phyloP scores from a whole-genome alignment of 30 jellyfish, hydroid and myxozoan genomes.

The Clytia hemisphaerica region DNA sequence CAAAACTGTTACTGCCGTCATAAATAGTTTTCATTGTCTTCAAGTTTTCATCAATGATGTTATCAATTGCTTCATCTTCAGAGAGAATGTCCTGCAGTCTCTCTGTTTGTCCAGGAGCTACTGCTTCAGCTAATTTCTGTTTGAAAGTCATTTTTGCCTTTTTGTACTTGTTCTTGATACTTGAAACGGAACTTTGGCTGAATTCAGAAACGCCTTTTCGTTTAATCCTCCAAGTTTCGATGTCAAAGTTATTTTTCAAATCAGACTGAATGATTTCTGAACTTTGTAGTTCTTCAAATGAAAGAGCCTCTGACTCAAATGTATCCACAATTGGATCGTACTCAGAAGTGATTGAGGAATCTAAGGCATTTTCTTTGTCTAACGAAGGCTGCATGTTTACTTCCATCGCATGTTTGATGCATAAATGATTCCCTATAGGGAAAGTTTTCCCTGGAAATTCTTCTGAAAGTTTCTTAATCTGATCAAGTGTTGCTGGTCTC shows the following conservation, averaged over 20 bases:
- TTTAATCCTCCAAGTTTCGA: neutral
- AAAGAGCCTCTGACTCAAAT: neutral
- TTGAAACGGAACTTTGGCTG: neutral
- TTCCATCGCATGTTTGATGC: neutral
- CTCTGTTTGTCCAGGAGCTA: neutral
- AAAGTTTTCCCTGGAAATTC: neutral
- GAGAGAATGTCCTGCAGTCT: neutral
- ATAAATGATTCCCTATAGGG: neutral
- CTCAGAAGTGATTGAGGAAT: neutral
- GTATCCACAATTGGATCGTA: neutral
- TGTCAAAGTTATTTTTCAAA: neutral
- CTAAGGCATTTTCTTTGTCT: too few relatives aligned
- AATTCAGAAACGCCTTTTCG: neutral
- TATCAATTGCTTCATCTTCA: neutral
- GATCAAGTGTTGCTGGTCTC: neutral
- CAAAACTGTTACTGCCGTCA: neutral
- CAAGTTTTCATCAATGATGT: neutral
- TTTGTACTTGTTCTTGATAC: neutral
- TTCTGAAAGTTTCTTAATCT: neutral
- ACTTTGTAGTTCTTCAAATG: neutral
- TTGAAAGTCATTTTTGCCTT: neutral
- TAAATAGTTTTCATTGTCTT: neutral
- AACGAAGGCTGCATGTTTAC: neutral
- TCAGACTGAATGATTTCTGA: neutral
- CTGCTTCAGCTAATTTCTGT: constrained; percentile 1